Evolutionary conservation across 2,113 vertebrate species (phyloP), one percentile per base, ranked within the genome.

Genomic region (Motacilla alba): DNA sequence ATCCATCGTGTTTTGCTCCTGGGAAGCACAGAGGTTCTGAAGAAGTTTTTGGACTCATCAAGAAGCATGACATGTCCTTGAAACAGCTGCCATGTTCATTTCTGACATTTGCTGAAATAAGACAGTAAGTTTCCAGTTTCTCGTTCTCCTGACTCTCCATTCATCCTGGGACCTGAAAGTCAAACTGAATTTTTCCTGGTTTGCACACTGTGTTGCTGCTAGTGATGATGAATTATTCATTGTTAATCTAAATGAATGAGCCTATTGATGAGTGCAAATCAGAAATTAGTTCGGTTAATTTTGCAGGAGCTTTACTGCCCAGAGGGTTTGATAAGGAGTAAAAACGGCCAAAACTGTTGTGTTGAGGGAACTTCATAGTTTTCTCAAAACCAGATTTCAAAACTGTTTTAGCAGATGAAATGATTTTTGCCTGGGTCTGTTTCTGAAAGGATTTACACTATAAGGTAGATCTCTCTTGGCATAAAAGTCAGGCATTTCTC

Each of bases 161-260:
- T 77, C 55, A 62, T 75, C 44, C 69, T 43, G 62, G 52, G 66
- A 55, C 69, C 30, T 39, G 69, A 52, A 80, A 89, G 56, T 66
- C 56, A 63, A 87, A 58, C 39, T 83, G 85, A 85, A 33, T 70
- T 90, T 84, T 72, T 55, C 52, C 83, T 80, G 46, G 41, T 94
- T 93, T 70, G 59, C 69, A 80, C 39, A 33, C 13, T 84, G 11
- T 87, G 59, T 74, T 91, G 69, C 66, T 89, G 56, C 60, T 89
- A 81, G 90, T 93, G 41, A 87, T 27, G 46, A 75, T 96, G 77
- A 91, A 95, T 94, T 87, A 93, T 89, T 91, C 69, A 87, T 52
- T 8, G 30, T 56, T 52, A 66, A 84, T 46, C 44, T 83, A 91
- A 95, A 94, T 67, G 77, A 89, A 89, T 14, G 27, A 87, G 66